Conservation (phyloP, 1,140 invertebrate species). For the Liolophura sinensis region DNA sequence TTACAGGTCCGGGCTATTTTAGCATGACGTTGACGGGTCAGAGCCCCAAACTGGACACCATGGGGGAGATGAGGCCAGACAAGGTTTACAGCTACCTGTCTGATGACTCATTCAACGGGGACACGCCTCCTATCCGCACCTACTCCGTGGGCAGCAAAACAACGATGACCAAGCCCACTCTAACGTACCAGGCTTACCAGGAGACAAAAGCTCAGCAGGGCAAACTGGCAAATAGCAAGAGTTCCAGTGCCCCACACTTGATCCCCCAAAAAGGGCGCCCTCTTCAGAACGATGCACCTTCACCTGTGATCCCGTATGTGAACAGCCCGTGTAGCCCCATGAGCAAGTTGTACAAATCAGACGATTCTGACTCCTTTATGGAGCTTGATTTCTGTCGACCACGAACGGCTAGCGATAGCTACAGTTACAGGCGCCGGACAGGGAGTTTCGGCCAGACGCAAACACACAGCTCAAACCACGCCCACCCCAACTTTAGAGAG, state of each 20-base stretch:
- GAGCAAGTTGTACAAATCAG: conserved; percentile 40
- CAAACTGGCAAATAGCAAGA: conserved; percentile 34
- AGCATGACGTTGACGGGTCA: too few relatives aligned
- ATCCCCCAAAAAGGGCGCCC: conserved; percentile 31
- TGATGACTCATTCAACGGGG: conserved; percentile 40
- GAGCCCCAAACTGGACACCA: too few relatives aligned
- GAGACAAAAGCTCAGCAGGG: conserved; percentile 25
- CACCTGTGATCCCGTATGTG: conserved; percentile 14
- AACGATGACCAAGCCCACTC: conserved; percentile 48
- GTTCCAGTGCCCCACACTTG: conserved; percentile 50
- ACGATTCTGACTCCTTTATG: conserved; percentile 50
- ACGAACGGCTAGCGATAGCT: conserved; percentile 53
- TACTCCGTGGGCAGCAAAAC: conserved; percentile 85
- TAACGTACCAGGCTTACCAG: conserved; percentile 19
- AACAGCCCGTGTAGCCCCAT: conserved; percentile 29
- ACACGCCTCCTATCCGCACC: conserved; percentile 66
- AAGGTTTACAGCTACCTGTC: conserved; percentile 47
- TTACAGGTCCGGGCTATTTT: too few relatives aligned
- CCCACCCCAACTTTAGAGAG: conserved; percentile 24
- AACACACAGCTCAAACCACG: conserved; percentile 14
- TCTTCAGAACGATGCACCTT: conserved; percentile 8
- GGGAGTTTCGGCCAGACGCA: conserved; percentile 47
- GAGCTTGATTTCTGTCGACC: conserved; percentile 49
- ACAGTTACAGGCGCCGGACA: conserved; percentile 41
- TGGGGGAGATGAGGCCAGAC: conserved; percentile 30